A percentile compares a stretch with the other conserved stretches of the same genome.
Conservation (phyloP, 1,140 invertebrate species). For the Drosophila miranda region DNA sequence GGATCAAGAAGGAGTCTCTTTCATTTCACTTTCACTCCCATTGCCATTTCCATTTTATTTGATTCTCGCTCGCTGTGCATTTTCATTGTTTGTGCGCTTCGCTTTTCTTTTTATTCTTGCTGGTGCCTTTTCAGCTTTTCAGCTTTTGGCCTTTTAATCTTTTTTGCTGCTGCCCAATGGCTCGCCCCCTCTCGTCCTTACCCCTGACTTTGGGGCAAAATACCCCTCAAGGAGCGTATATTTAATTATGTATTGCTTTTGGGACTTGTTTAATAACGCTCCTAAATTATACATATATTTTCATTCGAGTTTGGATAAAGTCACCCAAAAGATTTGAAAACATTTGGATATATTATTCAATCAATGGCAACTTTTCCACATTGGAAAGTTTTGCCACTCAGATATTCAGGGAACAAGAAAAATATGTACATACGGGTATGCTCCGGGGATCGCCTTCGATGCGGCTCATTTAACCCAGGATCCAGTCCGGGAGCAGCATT, state of each 20-base stretch:
- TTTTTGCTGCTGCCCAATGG: constrained; percentile 37
- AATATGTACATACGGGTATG: constrained; percentile 6
- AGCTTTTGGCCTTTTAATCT: constrained; percentile 67
- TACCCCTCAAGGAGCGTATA: constrained; percentile 27
- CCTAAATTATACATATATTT: constrained; percentile 19
- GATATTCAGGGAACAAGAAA: constrained; percentile 33
- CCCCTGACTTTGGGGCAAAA: constrained; percentile 46
- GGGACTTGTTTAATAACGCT: constrained; percentile 26
- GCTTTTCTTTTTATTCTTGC: constrained; percentile 10
- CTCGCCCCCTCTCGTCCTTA: neutral
- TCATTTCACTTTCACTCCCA: constrained; percentile 6
- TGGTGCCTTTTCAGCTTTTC: constrained; percentile 44
- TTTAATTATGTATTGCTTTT: constrained; percentile 59
- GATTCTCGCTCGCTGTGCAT: constrained; percentile 25
- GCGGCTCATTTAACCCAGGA: constrained; percentile 63
- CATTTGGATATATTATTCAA: constrained; percentile 31
- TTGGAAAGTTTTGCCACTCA: constrained; percentile 33
- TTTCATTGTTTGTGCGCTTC: constrained; percentile 62
- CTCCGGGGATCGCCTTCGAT: constrained; percentile 50
- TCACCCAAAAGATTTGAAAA: too few relatives aligned
- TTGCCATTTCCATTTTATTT: constrained; percentile 29
- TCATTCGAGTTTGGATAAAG: too few relatives aligned
- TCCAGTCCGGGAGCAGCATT: constrained; percentile 22
- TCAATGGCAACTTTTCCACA: constrained; percentile 26
- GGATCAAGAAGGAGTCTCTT: constrained; percentile 18